These are phyloP conservation scores for Coccyzus lansbergi DNA, from an alignment of 2,797 vertebrate species.

Conservation along the genomic window DNA sequence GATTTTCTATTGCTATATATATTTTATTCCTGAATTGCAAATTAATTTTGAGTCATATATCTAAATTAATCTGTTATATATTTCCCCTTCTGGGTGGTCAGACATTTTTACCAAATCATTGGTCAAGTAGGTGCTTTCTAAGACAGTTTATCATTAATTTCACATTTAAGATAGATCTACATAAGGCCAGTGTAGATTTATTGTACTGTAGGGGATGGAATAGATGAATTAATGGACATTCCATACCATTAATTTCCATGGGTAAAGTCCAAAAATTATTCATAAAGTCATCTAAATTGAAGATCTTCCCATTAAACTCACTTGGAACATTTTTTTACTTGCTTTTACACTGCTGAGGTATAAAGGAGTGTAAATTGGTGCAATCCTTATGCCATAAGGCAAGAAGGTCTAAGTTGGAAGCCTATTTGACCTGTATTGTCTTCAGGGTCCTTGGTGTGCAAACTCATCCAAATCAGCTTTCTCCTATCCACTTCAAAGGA, in stretches of 20 bases:
- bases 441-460: background rate
- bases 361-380: background rate
- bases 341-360: background rate
- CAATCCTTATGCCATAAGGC: background rate
- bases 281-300: background rate
- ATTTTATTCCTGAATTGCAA: background rate
- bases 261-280: conserved; percentile 17
- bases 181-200: background rate
- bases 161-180: background rate
- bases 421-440: background rate
- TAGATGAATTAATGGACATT: conserved; percentile 21
- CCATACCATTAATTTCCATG: conserved; percentile 1
- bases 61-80: background rate
- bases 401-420: background rate
- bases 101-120: background rate
- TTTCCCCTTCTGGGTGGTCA: background rate
- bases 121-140: background rate
- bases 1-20: background rate
- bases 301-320: background rate
- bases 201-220: background rate
- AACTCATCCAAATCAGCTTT: background rate
- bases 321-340: background rate
- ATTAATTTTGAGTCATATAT: background rate
- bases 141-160: conserved; percentile 5
- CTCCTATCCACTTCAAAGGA: background rate